Conservation (phyloP, 2,888 invertebrate species). For the Craniophora ligustri region DNA sequence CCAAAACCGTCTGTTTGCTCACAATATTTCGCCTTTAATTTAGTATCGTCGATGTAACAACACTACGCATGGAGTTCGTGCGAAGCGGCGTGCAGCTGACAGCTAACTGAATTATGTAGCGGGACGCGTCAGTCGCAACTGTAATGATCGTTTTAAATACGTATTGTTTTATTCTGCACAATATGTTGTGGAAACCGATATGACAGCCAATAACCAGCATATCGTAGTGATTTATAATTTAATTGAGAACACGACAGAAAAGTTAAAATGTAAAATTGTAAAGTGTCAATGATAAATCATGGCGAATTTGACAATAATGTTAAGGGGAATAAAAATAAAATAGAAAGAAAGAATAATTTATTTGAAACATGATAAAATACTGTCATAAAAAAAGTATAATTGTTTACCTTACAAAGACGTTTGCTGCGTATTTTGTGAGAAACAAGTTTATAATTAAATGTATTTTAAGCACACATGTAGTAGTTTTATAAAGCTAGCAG, state of each 20-base stretch:
- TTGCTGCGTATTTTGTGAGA: too few relatives aligned
- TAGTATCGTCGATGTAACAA: constrained; percentile 34
- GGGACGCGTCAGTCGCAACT: constrained; percentile 52
- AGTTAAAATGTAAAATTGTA: too few relatives aligned
- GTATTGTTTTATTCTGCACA: constrained; percentile 50
- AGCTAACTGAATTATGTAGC: constrained; percentile 64
- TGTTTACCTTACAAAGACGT: too few relatives aligned
- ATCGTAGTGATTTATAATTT: constrained; percentile 12
- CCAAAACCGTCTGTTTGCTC: constrained; percentile 3
- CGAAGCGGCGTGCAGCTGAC: constrained; percentile 58
- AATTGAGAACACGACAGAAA: too few relatives aligned
- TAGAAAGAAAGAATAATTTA: too few relatives aligned
- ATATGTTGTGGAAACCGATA: constrained; percentile 35
- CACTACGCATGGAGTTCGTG: constrained; percentile 46
- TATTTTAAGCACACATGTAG: too few relatives aligned
- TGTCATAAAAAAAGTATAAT: background rate
- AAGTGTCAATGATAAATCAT: too few relatives aligned
- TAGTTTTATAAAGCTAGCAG: too few relatives aligned
- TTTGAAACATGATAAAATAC: too few relatives aligned
- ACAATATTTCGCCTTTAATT: constrained; percentile 40
- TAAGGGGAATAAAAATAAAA: too few relatives aligned
- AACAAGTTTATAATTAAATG: too few relatives aligned
- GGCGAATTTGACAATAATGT: too few relatives aligned
- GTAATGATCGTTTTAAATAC: constrained; percentile 53
- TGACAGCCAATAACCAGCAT: constrained; percentile 38